Conservation (phyloP, 1,140 invertebrate genomes). For the Bombus sibiricus region DNA sequence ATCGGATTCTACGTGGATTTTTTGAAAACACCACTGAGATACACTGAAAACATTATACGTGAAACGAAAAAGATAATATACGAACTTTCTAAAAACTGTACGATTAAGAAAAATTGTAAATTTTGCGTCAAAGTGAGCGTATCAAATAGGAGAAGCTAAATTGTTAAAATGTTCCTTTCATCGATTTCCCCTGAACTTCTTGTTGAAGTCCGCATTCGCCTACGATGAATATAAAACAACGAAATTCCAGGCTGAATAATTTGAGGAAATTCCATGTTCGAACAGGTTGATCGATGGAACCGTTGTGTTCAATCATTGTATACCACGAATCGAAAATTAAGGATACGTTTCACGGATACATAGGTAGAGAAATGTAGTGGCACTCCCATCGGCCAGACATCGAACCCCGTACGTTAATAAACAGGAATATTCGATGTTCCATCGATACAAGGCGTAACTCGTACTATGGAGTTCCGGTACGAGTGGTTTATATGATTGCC, state of each 20-base stretch:
- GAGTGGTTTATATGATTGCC: neutral
- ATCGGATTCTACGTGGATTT: neutral
- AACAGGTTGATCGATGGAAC: neutral
- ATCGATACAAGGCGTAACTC: neutral
- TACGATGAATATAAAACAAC: neutral
- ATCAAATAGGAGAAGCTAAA: too few relatives aligned
- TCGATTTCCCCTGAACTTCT: neutral
- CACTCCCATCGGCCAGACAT: neutral
- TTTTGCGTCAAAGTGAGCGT: too few relatives aligned
- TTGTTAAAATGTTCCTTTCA: too few relatives aligned
- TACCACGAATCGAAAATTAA: conserved; percentile 2
- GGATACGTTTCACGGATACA: conserved; percentile 1
- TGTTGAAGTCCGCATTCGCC: too few relatives aligned
- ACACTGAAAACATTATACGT: too few relatives aligned
- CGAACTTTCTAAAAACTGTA: neutral
- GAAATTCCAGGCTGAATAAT: neutral
- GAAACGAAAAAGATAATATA: neutral
- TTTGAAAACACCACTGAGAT: too few relatives aligned
- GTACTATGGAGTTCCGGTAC: neutral
- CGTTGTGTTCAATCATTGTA: too few relatives aligned
- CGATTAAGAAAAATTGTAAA: neutral
- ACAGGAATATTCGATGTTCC: conserved; percentile 15
- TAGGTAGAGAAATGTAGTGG: neutral
- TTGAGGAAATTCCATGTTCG: neutral
- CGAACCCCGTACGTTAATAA: conserved; percentile 7